Evolutionary conservation across 2,888 invertebrate species (phyloP), one percentile per base, ranked within the genome.

Genomic region (Anarsia innoxiella): DNA sequence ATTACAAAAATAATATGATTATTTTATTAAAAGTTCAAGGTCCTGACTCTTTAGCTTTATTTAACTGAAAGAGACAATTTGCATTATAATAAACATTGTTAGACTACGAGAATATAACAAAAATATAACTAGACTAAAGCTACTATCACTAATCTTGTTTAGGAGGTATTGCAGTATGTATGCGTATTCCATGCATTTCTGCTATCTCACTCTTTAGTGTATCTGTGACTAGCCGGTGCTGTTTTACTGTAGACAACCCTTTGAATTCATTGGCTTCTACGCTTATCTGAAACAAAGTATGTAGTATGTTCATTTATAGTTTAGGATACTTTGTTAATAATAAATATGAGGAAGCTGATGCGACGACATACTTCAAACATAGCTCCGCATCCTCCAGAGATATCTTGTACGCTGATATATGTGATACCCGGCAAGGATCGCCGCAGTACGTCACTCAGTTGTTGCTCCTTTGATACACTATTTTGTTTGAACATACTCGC

Each of bases 111-210:
- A 32, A 23, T 13, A 32, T 23, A 23, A 32, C 23, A 12, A 13
- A 23, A 13, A 23, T 13, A 53, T 39, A 48, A 43, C 42, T 35
- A 37, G 36, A 36, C 37, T 9, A 33, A 30, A n/a, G n/a, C 25
- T 25, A 9, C 8, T 40, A 48, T 57, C 49, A 59, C 23, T 51
- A 45, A 14, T 54, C 45, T 4, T n/a, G n/a, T n/a, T n/a, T n/a
- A n/a, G 64, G 46, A 9, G 89, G 78, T 12, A 86, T 73, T 40
- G 87, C 85, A 0, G 94, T 94, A 48, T 90, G 88, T 53, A 95
- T 93, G 45, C 93, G 86, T 36, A 95, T 80, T 5, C 94, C 95
- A 66, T 95, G 95, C 91, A 94, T 94, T 56, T 89, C 88, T 53
- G 91, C 91, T 44, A 95, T 94, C 75, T 94, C 91, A 49, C 88